Conservation (phyloP, 92 coral and sea anemone species). For the Palythoa grandiflora region DNA sequence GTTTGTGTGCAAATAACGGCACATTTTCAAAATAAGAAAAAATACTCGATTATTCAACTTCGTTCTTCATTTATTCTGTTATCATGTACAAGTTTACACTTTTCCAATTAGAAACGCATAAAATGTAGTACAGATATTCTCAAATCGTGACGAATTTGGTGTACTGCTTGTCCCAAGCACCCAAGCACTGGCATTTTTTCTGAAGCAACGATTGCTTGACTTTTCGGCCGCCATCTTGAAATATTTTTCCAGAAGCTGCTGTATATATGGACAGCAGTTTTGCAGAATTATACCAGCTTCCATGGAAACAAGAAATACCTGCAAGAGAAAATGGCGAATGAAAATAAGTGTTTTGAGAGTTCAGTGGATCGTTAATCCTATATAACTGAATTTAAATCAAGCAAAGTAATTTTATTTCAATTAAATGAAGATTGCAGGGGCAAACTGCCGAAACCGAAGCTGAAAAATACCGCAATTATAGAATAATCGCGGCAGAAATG, state of each 20-base stretch:
- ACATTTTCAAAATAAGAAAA: neutral
- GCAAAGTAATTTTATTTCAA: constrained; percentile 4
- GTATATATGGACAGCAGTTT: constrained; percentile 13
- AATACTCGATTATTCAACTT: neutral
- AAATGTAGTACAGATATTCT: neutral
- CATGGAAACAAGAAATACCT: constrained; percentile 9
- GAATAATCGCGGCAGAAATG: neutral
- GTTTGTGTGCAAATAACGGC: neutral
- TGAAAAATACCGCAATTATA: neutral
- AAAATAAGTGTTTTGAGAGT: constrained; percentile 10
- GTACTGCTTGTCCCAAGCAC: constrained; percentile 3
- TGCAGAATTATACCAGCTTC: constrained; percentile 6
- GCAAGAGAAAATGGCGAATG: constrained; percentile 31
- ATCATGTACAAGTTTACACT: neutral
- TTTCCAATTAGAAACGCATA: constrained; percentile 5
- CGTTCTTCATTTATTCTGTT: neutral
- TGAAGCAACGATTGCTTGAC: constrained; percentile 8
- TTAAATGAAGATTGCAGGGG: neutral
- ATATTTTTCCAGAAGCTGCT: neutral
- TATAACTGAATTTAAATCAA: neutral
- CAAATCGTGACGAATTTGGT: neutral
- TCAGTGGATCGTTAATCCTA: neutral
- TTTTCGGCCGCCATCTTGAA: constrained; percentile 16
- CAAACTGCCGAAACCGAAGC: neutral
- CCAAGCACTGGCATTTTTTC: neutral